Evolutionary conservation across 2,797 vertebrate genomes (phyloP).

Genomic region (Brachyalestes nurse): DNA sequence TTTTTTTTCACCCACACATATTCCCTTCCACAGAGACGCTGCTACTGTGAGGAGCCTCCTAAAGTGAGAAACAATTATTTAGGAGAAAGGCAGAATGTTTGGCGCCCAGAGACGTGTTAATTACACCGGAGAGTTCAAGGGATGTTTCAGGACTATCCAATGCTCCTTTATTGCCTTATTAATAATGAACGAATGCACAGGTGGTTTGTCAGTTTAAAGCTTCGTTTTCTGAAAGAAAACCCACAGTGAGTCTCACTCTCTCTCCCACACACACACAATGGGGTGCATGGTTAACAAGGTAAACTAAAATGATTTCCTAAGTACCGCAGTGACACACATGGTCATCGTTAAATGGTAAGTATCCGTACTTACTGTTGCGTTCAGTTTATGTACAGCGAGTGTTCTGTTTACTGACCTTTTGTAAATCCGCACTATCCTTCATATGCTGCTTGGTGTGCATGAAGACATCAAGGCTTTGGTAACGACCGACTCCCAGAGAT

Average conservation of each 20-base stretch:
- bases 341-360: constrained; percentile 18
- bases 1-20: not conserved
- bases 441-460: not conserved
- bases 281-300: constrained; percentile 37
- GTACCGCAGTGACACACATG: constrained; percentile 43
- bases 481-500: constrained; percentile 41
- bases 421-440: not conserved
- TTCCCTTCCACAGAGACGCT: constrained; percentile 10
- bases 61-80: constrained; percentile 74
- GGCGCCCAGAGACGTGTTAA: constrained; percentile 76
- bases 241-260: constrained; percentile 54
- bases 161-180: constrained; percentile 74
- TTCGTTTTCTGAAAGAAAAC: constrained; percentile 60
- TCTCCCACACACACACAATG: constrained; percentile 50
- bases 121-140: constrained; percentile 75
- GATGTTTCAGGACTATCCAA: constrained; percentile 70
- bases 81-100: constrained; percentile 68
- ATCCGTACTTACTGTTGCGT: not conserved
- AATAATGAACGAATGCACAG: constrained; percentile 80
- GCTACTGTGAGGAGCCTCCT: constrained; percentile 47
- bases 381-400: constrained; percentile 1
- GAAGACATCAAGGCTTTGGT: constrained; percentile 13
- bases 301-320: constrained; percentile 47
- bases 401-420: constrained; percentile 18
- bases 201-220: constrained; percentile 69